phyloP scores from a whole-genome alignment of 2,797 vertebrate genomes.

The Channallabes apus region DNA sequence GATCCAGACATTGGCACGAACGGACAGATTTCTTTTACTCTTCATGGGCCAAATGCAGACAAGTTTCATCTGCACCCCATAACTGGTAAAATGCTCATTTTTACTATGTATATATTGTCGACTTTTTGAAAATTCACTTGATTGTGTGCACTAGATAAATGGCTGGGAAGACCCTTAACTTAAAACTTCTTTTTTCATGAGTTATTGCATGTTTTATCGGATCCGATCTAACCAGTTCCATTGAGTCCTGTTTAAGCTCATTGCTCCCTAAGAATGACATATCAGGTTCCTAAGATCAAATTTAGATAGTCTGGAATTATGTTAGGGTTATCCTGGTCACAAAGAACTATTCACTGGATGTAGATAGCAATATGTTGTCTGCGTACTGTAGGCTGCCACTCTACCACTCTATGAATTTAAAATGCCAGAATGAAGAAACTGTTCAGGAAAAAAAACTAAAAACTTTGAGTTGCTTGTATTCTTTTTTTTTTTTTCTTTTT shows the following conservation, averaged over 20 bases:
- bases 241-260: conserved; percentile 18
- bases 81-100: conserved; percentile 77
- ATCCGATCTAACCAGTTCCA: conserved; percentile 24
- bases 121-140: background rate
- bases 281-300: conserved; percentile 35
- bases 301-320: conserved; percentile 28
- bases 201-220: conserved; percentile 41
- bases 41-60: conserved; percentile 86
- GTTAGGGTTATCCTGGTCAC: background rate
- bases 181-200: conserved; percentile 32
- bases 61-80: conserved; percentile 87
- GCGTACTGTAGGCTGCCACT: background rate
- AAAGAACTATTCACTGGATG: background rate
- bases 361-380: background rate
- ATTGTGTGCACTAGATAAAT: conserved; percentile 19
- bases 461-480: background rate
- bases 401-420: background rate
- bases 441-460: background rate
- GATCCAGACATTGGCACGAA: conserved; percentile 88
- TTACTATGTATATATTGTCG: background rate
- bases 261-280: conserved; percentile 33
- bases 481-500: background rate
- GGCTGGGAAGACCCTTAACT: background rate
- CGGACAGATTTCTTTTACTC: conserved; percentile 87
- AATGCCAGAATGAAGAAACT: background rate